Evolutionary conservation across 2,113 vertebrate genomes (phyloP).

Genomic region (Scomber colias): DNA sequence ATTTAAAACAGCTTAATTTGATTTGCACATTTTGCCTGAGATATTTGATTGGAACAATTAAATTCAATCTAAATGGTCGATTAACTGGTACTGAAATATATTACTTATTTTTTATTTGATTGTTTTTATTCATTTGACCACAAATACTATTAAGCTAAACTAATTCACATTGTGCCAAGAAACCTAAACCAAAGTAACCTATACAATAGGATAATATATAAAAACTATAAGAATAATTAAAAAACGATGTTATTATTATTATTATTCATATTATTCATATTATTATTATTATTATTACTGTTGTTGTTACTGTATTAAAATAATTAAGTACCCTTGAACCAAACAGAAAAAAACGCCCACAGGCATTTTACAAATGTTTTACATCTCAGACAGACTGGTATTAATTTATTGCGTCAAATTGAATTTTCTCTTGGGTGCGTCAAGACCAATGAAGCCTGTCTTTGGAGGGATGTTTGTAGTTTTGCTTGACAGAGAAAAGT

Average conservation of each 20-base stretch:
- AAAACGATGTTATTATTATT: neutral
- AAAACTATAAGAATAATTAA: too few relatives aligned
- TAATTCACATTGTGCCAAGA: neutral
- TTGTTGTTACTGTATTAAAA: neutral
- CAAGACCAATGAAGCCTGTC: conserved; percentile 54
- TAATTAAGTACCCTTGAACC: neutral
- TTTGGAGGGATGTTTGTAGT: conserved; percentile 65
- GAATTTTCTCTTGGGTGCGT: conserved; percentile 70
- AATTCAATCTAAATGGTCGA: neutral
- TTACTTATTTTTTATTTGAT: neutral
- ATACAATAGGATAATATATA: neutral
- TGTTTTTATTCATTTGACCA: too few relatives aligned
- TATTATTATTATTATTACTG: neutral
- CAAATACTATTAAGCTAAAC: too few relatives aligned
- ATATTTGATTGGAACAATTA: neutral
- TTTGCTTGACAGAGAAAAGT: conserved; percentile 64
- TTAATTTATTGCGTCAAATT: conserved; percentile 80
- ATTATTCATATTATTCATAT: neutral
- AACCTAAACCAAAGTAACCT: neutral
- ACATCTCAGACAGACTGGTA: conserved; percentile 53
- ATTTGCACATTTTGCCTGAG: neutral
- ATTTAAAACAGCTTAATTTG: neutral
- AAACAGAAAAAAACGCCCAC: neutral
- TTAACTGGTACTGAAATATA: neutral
- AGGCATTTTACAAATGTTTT: conserved; percentile 1